Base-by-base conservation (phyloP, 1,140 invertebrate species). In the Plectrocnemia conspersa region DNA sequence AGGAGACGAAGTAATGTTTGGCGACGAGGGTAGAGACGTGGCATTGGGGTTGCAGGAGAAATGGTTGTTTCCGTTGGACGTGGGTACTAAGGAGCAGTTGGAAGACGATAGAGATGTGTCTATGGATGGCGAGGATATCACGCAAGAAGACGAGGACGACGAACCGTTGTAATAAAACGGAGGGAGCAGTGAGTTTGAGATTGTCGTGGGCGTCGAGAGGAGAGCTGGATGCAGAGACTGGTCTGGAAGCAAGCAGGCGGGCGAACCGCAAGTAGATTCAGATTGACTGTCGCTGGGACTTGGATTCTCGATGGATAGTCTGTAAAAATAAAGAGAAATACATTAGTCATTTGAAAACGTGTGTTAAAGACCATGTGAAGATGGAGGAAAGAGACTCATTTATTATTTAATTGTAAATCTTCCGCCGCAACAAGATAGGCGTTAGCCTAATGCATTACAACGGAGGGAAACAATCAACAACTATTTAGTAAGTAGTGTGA, bases 251-350 rank as follows among this genome's bases (percentile, higher is more conserved):
- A 38, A 6, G 27, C 25, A 55, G 22, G 4, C 33, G 1, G 54
- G 54, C 7, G 54, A 56, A 1, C 35, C 54, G 15, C 54, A 42
- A 21, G 35, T 48, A 2, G 54, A 56, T 16, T 41, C 54, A 15
- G 54, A 41, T 19, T 50, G 45, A 27, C 54, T 56, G 16, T 15
- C 45, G 23, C 54, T 49, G 22, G 54, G 54, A 32, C 54, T 56
- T 10, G 42, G 19, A 16, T 42, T 35, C 7, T 56, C 54, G 1
- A 22, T 4, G n/a, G 54, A 49, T 18, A 49, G 38, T 50, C 54
- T 56, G 46, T n/a, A 56, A 56, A 15, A 29, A 48, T 3, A 56
- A 13, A 41, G 22, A 25, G 16, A n/a, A 29, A 48, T 32, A 13
- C 3, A 25, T 25, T 45, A 7, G 22, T 23, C 16, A 44, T 29